A percentile compares a stretch with the other conserved stretches of the same genome.
Evolutionary conservation across 2,888 invertebrate species (phyloP).

Genomic region (Rhabditophanes sp.): DNA sequence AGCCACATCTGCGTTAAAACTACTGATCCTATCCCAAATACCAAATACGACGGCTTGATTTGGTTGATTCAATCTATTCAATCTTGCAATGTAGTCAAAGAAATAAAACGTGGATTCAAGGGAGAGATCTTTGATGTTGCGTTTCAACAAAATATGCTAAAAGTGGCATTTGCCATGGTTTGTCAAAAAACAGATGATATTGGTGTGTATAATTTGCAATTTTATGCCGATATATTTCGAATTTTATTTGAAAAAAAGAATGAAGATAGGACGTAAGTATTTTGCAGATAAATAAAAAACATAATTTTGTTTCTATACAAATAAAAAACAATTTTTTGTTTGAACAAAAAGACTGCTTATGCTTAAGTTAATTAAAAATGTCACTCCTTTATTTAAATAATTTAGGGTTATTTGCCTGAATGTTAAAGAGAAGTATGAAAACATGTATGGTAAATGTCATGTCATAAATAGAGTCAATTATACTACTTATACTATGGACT

Average conservation of each 20-base stretch:
- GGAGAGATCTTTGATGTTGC: slow-evolving; percentile 1
- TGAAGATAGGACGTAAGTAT: slow-evolving; percentile 21
- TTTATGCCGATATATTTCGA: slow-evolving; percentile 20
- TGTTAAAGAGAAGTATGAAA: slow-evolving; percentile 20
- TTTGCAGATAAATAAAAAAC: slow-evolving; percentile 4
- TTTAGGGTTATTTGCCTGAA: slow-evolving; percentile 24
- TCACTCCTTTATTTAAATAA: too few relatives aligned
- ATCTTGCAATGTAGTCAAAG: slow-evolving; percentile 8
- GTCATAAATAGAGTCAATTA: slow-evolving; percentile 25
- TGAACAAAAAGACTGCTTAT: too few relatives aligned
- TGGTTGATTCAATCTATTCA: slow-evolving; percentile 20
- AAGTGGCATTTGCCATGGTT: slow-evolving; percentile 33
- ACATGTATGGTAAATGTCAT: slow-evolving; percentile 34
- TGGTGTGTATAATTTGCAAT: slow-evolving; percentile 15
- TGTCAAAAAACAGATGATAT: slow-evolving; percentile 22
- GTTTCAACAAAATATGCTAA: slow-evolving; percentile 28
- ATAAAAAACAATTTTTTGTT: too few relatives aligned
- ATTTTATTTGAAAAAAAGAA: slow-evolving; percentile 18
- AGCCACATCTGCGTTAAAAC: too few relatives aligned
- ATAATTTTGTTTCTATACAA: too few relatives aligned
- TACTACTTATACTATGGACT: not conserved
- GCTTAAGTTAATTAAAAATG: too few relatives aligned
- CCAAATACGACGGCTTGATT: slow-evolving; percentile 17
- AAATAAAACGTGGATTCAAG: slow-evolving; percentile 1
- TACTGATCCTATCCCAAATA: too few relatives aligned